Evolutionary conservation across 2,797 vertebrate species (phyloP).

Genomic region (Macropus fuliginosus): DNA sequence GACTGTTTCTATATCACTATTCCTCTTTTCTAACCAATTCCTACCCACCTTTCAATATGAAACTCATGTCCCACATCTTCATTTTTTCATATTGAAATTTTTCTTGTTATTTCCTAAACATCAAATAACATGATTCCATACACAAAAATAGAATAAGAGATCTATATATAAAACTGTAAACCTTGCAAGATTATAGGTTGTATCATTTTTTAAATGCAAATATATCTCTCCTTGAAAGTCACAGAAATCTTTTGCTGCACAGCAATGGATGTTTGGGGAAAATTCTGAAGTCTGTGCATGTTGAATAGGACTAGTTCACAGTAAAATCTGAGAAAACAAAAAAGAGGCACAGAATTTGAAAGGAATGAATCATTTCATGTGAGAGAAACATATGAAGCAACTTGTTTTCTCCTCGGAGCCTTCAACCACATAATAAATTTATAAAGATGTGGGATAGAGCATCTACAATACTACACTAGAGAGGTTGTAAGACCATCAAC

Average conservation of each 20-base stretch:
- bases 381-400: background rate
- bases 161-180: background rate
- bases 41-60: background rate
- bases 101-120: background rate
- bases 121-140: background rate
- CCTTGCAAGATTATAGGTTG: background rate
- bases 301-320: background rate
- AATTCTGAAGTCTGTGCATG: background rate
- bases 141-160: background rate
- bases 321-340: background rate
- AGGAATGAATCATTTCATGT: background rate
- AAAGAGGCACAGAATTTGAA: background rate
- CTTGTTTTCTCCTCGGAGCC: background rate
- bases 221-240: background rate
- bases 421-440: background rate
- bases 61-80: background rate
- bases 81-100: background rate
- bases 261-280: background rate
- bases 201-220: background rate
- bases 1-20: background rate
- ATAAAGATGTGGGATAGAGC: background rate
- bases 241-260: background rate
- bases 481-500: background rate
- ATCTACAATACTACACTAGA: background rate
- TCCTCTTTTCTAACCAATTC: background rate